phyloP scores from a whole-genome alignment of 2,888 invertebrate species.

The Galerucella pusilla region DNA sequence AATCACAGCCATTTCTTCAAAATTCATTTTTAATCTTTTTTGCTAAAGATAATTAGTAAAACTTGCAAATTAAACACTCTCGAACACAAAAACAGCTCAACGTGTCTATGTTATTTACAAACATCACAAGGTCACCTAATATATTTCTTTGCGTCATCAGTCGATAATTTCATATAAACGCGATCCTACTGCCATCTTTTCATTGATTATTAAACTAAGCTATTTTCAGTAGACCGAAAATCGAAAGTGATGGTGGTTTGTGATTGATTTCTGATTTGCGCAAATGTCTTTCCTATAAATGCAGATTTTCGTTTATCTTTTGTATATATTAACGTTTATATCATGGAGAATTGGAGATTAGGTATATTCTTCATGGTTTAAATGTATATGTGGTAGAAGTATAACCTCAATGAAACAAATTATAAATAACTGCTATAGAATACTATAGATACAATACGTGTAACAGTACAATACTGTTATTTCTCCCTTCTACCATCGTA shows the following conservation, averaged over 20 bases:
- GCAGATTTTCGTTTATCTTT: no score
- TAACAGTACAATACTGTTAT: no score
- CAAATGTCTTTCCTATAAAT: no score
- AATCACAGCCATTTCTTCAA: slow-evolving; percentile 72
- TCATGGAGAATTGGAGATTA: no score
- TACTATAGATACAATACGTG: no score
- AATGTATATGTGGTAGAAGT: no score
- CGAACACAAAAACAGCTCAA: slow-evolving; percentile 63
- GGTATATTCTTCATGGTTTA: no score
- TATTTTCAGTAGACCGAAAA: not conserved
- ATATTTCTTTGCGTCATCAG: slow-evolving; percentile 61
- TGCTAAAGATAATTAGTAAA: slow-evolving; percentile 42
- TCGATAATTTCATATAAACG: slow-evolving; percentile 38
- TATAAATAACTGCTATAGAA: not conserved
- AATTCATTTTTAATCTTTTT: slow-evolving; percentile 68
- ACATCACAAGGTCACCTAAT: slow-evolving; percentile 77
- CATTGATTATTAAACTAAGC: not conserved
- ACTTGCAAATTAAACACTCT: slow-evolving; percentile 44
- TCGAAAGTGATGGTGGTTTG: no score
- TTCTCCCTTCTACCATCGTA: not conserved
- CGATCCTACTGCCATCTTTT: slow-evolving; percentile 16
- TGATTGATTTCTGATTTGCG: no score
- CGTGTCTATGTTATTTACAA: slow-evolving; percentile 79
- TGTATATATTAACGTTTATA: no score
- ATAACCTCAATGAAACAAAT: not conserved